Evolutionary conservation across 2,888 invertebrate genomes (phyloP).

Genomic region (Amiota minor): DNA sequence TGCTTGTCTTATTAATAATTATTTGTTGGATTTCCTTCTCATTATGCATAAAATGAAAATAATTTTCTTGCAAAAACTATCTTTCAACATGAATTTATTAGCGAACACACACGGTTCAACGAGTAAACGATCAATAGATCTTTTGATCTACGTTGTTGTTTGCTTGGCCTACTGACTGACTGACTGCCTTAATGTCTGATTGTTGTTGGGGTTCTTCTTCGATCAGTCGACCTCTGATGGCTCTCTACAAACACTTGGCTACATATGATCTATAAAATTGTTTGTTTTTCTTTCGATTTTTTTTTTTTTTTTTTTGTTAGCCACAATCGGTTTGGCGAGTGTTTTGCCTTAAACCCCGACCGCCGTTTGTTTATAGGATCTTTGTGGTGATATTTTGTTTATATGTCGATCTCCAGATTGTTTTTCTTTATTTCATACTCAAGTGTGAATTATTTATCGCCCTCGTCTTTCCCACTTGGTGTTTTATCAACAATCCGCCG

Average conservation of each 20-base stretch:
- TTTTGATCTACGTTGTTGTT: slow-evolving; percentile 19
- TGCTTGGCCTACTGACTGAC: background rate
- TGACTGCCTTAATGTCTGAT: background rate
- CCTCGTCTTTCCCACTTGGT: background rate
- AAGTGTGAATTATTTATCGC: background rate
- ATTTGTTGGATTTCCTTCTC: background rate
- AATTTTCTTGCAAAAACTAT: slow-evolving; percentile 9
- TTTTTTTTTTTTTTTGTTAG: slow-evolving; percentile 13
- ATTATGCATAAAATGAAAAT: slow-evolving; percentile 13
- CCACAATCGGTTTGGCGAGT: background rate
- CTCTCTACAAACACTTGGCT: slow-evolving; percentile 15
- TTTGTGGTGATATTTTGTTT: slow-evolving; percentile 8
- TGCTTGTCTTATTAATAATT: slow-evolving; percentile 5
- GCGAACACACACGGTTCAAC: background rate
- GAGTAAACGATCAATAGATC: background rate
- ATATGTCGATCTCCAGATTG: slow-evolving; percentile 14
- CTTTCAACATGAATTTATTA: slow-evolving; percentile 25
- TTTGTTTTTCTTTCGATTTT: slow-evolving; percentile 2
- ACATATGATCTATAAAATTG: background rate
- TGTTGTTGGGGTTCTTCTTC: background rate
- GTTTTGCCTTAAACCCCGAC: background rate
- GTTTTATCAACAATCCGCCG: background rate
- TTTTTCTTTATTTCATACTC: slow-evolving; percentile 10
- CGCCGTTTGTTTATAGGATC: background rate
- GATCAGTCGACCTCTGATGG: background rate